phyloP scores from a whole-genome alignment of 1,140 invertebrate genomes.

The Pseudomyrmex flavicornis region DNA sequence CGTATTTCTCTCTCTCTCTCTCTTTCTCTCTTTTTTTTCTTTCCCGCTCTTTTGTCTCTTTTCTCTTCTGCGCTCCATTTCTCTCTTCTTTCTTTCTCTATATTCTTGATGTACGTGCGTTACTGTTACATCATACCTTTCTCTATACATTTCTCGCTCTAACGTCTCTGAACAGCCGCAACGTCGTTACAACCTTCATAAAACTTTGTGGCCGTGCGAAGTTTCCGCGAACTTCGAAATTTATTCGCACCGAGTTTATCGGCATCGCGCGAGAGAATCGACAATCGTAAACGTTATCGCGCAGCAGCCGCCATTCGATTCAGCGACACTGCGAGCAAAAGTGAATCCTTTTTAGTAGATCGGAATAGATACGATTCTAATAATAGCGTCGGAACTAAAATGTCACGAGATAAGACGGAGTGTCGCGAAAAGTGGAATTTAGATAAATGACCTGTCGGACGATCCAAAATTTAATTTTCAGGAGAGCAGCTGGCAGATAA shows the following conservation, averaged over 20 bases:
- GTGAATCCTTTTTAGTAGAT: slow-evolving; percentile 24
- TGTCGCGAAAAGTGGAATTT: background rate
- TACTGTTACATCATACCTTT: slow-evolving; percentile 18
- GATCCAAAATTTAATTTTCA: slow-evolving; percentile 21
- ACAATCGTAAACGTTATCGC: slow-evolving; percentile 52
- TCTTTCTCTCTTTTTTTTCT: background rate
- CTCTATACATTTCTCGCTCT: slow-evolving; percentile 52
- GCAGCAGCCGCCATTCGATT: background rate
- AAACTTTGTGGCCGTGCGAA: slow-evolving; percentile 52
- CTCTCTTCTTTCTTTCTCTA: background rate
- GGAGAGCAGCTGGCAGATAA: background rate
- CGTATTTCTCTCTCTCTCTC: slow-evolving; percentile 3
- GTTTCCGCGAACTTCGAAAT: slow-evolving; percentile 47
- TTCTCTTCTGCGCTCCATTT: background rate
- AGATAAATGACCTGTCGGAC: background rate
- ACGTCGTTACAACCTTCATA: slow-evolving; percentile 59
- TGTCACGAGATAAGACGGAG: background rate
- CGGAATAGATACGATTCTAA: slow-evolving; percentile 13
- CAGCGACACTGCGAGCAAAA: slow-evolving; percentile 15
- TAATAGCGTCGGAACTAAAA: background rate
- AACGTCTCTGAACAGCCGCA: slow-evolving; percentile 32
- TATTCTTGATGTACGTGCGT: slow-evolving; percentile 1
- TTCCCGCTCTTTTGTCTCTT: background rate
- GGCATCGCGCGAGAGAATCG: slow-evolving; percentile 24
- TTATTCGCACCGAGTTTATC: slow-evolving; percentile 49